Evolutionary conservation across 2,113 vertebrate genomes (phyloP), one percentile per base, ranked within the genome.

Genomic region (Limanda limanda): DNA sequence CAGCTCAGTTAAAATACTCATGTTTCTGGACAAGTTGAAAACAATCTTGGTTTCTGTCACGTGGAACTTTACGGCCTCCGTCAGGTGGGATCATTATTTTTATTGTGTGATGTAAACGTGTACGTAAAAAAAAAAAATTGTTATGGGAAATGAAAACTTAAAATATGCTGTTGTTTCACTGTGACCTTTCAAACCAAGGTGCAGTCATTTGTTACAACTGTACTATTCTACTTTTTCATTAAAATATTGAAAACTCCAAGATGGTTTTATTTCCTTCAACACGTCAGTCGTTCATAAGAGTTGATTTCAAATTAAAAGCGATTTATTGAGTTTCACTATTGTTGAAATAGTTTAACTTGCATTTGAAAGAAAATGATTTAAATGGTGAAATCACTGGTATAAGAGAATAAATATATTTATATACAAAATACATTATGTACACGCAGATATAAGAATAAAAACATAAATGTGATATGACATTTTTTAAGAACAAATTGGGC

Each of bases 191-290:
- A 66, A 84, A 81, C 86, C 61, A 86, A 70, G 61, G 52, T 68
- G 24, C 69, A 59, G 69, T 79, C 54, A 67, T 90, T 88, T 91
- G 86, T 86, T 88, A 88, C 83, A 68, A 82, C 86, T 95, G 88
- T 94, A 85, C 89, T 82, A 62, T 84, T 88, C 66, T 92, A 94
- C 88, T 94, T 94, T 94, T 95, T 92, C 89, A 94, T 96, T 96
- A 96, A 96, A 95, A 92, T 68, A 81, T 91, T 47, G 79, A 89
- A 91, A 91, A 42, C 35, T 9, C 8, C 35, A 31, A 31, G 31
- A 31, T 31, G 31, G 31, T 31, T 31, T 31, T 31, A 31, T 31
- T 31, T 31, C 31, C 31, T 31, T 31, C 31, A 31, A 31, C 31
- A 8, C 31, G 31, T 31, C 31, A 8, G 31, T 31, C 6, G 5